These are phyloP conservation scores for Tachina fera DNA, from an alignment of 2,888 invertebrate genomes.

Conservation along the genomic window DNA sequence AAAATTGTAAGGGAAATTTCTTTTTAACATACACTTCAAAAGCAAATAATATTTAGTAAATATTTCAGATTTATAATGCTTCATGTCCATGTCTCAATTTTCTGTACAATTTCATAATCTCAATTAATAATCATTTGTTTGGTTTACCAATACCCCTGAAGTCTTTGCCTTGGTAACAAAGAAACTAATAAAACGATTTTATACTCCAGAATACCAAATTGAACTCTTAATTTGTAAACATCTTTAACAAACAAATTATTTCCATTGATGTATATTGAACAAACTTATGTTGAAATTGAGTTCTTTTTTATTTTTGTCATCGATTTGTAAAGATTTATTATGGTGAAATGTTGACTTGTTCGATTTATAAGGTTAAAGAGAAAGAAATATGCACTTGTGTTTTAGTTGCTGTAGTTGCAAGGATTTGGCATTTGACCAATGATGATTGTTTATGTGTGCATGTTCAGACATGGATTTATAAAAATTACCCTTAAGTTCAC, in stretches of 20 bases:
- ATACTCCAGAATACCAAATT: neutral
- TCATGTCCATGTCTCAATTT: neutral
- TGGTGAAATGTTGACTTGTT: slow-evolving; percentile 10
- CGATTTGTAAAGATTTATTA: neutral
- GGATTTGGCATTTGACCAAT: slow-evolving; percentile 67
- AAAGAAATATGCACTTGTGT: slow-evolving; percentile 3
- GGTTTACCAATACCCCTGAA: neutral
- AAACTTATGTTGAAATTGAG: slow-evolving; percentile 11
- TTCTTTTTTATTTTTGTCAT: slow-evolving; percentile 20
- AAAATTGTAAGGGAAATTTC: no score
- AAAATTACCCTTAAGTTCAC: slow-evolving; percentile 4
- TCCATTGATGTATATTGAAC: slow-evolving; percentile 9
- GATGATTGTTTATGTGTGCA: slow-evolving; percentile 39
- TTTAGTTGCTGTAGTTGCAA: slow-evolving; percentile 13
- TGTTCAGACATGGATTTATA: slow-evolving; percentile 15
- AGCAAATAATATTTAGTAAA: no score
- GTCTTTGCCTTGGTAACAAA: neutral
- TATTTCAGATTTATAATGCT: no score
- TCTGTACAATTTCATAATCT: neutral
- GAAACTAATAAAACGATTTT: neutral
- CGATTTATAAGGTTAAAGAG: slow-evolving; percentile 20
- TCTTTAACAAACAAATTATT: slow-evolving; percentile 10
- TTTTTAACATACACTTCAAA: no score
- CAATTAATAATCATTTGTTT: neutral
- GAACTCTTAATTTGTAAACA: neutral